Evolutionary conservation across 2,797 vertebrate genomes (phyloP), one percentile per base, ranked within the genome.

Genomic region (Microctenopoma stevenorrisi): DNA sequence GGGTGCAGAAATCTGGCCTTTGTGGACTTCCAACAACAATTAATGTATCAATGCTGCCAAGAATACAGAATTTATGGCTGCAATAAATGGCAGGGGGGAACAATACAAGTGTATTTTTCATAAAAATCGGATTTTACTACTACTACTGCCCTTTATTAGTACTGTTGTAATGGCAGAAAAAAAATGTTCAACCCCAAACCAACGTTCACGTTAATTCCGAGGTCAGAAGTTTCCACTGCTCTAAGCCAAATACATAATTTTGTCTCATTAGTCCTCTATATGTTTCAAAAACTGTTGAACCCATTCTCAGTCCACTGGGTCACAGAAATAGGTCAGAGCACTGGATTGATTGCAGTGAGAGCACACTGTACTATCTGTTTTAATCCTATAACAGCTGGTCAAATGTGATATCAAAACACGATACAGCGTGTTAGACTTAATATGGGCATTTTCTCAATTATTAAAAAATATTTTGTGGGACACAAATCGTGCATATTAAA

Each of bases 11-110:
- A 90, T 89, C 81, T 48, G 44, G 85, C 75, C 88, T 85, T 60
- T 61, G 74, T 74, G 83, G 88, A 87, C 82, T 64, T 71, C 61
- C 55, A 50, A 77, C 62, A 75, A 65, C 89, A 91, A 91, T 88
- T 85, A 87, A 83, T 49, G 68, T 78, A 81, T 77, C 65, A 84
- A 84, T 84, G 80, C 85, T 87, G 82, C 86, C 83, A 78, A 62
- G 75, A 74, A 78, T 43, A 63, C 64, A 72, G 68, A 85, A 76
- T 70, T 86, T 82, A 68, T 70, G 64, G 79, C 44, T 12, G 48
- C 28, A 28, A 61, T 73, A 79, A 79, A 74, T 78, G 72, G 77
- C 68, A 82, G 70, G 37, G 46, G 69, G 73, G 28, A 30, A 80
- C 52, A 60, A 22, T 2, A 22, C 22, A 22, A 22, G 22, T 22